Evolutionary conservation across 2,113 vertebrate species (phyloP), one percentile per base, ranked within the genome.

Genomic region (Pyrgilauda ruficollis): DNA sequence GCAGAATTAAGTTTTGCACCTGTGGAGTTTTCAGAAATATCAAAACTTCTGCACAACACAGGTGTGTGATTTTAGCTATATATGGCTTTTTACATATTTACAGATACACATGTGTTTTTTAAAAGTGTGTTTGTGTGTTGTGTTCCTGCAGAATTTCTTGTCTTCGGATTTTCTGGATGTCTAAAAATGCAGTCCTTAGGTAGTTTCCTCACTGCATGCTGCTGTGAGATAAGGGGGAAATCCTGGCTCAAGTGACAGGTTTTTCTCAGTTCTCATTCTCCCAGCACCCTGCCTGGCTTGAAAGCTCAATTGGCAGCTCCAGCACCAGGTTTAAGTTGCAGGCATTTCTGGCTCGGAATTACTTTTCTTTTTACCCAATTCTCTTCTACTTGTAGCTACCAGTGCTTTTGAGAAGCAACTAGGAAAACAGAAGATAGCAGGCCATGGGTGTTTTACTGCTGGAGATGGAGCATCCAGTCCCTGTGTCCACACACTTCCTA

Each of bases 401-500:
- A 73, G 9, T 52, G 49, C 39, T 79, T 84, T 26, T 49, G 72
- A 69, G 37, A 77, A 16, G 11, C 6, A 61, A 0, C 0, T 33
- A 43, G 49, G 43, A 50, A 84, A 87, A 10, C 7, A 72, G 44
- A 37, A 68, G 27, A 7, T 6, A 37, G 27, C 22, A 88, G 47
- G 19, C 30, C 33, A 44, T 21, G 37, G 33, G 22, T 46, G 68
- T 66, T 90, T 53, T 11, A 35, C 43, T 67, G n/a, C 50, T 44
- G 47, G 31, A 81, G 37, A 62, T 11, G 30, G 16, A 86, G 31
- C 13, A 44, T 6, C 22, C 17, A 50, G 17, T 11, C 26, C 44
- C 35, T 0, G 0, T 41, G 46, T 7, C 35, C 47, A 67, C 9
- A 41, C 14, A 4, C 41, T 35, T 61, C 44, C 41, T 43, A 0